A percentile compares a stretch with the other conserved stretches of the same genome.
Evolutionary conservation across 2,797 vertebrate genomes (phyloP).

Genomic region (Hyperoplus lanceolatus): DNA sequence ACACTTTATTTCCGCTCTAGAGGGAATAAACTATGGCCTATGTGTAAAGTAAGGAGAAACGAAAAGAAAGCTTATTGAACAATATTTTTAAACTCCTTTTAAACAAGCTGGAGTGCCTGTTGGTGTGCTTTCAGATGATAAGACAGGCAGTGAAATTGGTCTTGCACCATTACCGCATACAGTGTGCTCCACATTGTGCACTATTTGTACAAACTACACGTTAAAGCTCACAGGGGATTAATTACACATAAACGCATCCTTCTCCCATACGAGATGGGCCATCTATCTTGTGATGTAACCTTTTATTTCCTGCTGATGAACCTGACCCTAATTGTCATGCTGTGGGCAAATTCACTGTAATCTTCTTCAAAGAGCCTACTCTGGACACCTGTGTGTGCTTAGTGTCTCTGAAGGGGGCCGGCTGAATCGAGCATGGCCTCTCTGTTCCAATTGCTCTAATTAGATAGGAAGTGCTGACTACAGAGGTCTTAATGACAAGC

Average conservation of each 20-base stretch:
- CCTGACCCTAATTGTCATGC: constrained; percentile 80
- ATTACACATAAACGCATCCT: constrained; percentile 65
- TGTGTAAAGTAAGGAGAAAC: background rate
- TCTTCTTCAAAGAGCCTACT: constrained; percentile 74
- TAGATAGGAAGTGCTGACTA: constrained; percentile 44
- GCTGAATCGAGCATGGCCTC: constrained; percentile 28
- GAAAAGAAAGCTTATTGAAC: background rate
- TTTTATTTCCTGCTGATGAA: constrained; percentile 83
- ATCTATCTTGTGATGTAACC: constrained; percentile 72
- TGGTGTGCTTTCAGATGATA: background rate
- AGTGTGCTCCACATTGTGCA: background rate
- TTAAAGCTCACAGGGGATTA: constrained; percentile 46
- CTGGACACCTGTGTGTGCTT: constrained; percentile 85
- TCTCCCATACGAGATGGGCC: constrained; percentile 28
- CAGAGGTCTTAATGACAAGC: constrained; percentile 67
- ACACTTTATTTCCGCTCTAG: background rate
- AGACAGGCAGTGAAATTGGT: constrained; percentile 15
- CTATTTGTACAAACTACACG: constrained; percentile 31
- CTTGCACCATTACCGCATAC: background rate
- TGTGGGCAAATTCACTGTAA: constrained; percentile 78
- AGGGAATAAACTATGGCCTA: background rate
- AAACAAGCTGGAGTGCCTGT: background rate
- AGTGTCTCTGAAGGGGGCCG: constrained; percentile 74
- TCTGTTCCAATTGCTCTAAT: constrained; percentile 65
- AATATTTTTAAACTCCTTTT: background rate